phyloP scores from a whole-genome alignment of 1,140 invertebrate genomes.

The Camponotus pennsylvanicus region DNA sequence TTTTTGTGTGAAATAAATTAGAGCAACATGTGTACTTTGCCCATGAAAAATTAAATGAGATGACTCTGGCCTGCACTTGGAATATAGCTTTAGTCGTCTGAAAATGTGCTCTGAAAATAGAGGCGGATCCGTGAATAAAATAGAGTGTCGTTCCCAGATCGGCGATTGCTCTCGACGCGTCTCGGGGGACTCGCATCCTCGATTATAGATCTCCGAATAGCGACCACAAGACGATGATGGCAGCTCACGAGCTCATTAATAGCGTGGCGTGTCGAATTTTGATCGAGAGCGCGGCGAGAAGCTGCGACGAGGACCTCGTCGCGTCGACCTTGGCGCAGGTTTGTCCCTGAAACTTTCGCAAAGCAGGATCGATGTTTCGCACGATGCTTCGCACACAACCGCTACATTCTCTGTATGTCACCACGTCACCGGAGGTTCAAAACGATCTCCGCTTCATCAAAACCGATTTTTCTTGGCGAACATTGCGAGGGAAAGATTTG shows the following conservation, averaged over 20 bases:
- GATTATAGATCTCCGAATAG: constrained; percentile 12
- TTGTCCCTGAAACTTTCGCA: constrained; percentile 56
- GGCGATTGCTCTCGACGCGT: constrained; percentile 10
- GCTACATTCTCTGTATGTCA: background rate
- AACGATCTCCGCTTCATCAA: background rate
- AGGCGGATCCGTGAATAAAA: constrained; percentile 29
- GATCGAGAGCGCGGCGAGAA: constrained; percentile 47
- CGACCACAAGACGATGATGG: constrained; percentile 10
- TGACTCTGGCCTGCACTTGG: background rate
- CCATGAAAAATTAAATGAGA: background rate
- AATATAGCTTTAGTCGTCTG: background rate
- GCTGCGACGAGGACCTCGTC: constrained; percentile 52
- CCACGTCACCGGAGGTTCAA: constrained; percentile 17
- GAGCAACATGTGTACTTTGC: background rate
- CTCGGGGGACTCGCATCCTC: constrained; percentile 20
- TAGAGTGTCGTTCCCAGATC: constrained; percentile 32
- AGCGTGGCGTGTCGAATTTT: constrained; percentile 50
- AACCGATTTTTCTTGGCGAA: background rate
- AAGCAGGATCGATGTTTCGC: constrained; percentile 42
- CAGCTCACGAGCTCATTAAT: constrained; percentile 31
- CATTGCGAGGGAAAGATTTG: background rate
- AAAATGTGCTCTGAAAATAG: constrained; percentile 29
- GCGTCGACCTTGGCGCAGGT: constrained; percentile 41
- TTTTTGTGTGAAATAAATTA: background rate
- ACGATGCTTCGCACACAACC: constrained; percentile 41